phyloP scores from a whole-genome alignment of 2,888 invertebrate species.

The Polia nebulosa region DNA sequence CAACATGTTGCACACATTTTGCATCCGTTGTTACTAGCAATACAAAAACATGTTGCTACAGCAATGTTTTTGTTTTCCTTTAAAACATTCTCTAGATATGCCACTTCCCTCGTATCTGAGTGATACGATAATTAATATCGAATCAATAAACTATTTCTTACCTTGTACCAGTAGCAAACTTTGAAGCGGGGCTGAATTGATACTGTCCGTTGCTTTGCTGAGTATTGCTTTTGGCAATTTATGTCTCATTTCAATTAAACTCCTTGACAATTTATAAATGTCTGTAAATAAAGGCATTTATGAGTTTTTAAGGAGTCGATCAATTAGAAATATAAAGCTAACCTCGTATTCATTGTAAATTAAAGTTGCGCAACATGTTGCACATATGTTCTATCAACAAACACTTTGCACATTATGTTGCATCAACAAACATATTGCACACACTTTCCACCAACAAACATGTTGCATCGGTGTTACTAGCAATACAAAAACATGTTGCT shows the following conservation, averaged over 20 bases:
- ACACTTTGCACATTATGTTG: too few relatives aligned
- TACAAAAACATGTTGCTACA: neutral
- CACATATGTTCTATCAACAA: neutral
- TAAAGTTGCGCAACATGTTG: neutral
- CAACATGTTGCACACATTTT: neutral
- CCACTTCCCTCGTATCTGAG: neutral
- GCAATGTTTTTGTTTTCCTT: neutral
- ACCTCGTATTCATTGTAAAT: neutral
- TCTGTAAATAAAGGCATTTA: too few relatives aligned
- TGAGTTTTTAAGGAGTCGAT: too few relatives aligned
- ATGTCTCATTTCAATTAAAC: too few relatives aligned
- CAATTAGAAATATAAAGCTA: neutral
- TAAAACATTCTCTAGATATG: too few relatives aligned
- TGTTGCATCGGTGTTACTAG: neutral
- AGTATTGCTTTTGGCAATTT: neutral
- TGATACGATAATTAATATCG: conserved; percentile 16
- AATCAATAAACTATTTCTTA: conserved; percentile 35
- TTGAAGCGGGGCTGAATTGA: neutral
- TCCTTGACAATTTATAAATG: too few relatives aligned
- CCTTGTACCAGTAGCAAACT: neutral
- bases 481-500: neutral
- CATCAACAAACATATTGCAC: too few relatives aligned
- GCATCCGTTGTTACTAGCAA: neutral
- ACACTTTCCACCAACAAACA: too few relatives aligned
- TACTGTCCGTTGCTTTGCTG: neutral